phyloP scores from a whole-genome alignment of 2,888 invertebrate species.

The Baronia brevicornis region DNA sequence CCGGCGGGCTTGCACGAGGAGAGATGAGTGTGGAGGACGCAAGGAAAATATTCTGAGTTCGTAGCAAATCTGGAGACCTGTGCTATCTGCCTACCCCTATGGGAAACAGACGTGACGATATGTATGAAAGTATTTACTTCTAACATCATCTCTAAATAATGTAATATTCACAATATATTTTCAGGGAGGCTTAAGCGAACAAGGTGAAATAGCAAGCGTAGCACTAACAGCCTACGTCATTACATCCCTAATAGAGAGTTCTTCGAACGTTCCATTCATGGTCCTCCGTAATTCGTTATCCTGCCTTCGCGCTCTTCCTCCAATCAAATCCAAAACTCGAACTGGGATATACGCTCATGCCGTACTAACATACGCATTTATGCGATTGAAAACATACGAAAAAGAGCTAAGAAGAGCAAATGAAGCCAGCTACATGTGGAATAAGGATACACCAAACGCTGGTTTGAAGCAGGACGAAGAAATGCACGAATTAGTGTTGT shows the following conservation, averaged over 20 bases:
- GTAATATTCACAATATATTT: conserved; percentile 3
- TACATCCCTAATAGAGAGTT: conserved; percentile 78
- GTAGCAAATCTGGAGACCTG: too few relatives aligned
- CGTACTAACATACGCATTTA: conserved; percentile 46
- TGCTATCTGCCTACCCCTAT: too few relatives aligned
- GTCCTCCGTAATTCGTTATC: conserved; percentile 75
- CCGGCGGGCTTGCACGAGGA: too few relatives aligned
- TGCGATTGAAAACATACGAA: conserved; percentile 43
- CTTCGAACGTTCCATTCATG: conserved; percentile 55
- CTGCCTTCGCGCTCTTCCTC: conserved; percentile 71
- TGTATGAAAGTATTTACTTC: too few relatives aligned
- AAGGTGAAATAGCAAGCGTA: conserved; percentile 71
- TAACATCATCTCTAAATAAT: not conserved
- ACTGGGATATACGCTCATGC: conserved; percentile 47
- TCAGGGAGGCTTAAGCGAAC: conserved; percentile 72
- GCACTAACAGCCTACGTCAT: conserved; percentile 82
- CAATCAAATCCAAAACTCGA: conserved; percentile 34
- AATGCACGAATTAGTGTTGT: conserved; percentile 35
- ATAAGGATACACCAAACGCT: conserved; percentile 19
- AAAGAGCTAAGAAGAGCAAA: conserved; percentile 35
- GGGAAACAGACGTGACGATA: too few relatives aligned
- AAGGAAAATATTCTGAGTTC: too few relatives aligned
- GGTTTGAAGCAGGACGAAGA: conserved; percentile 45
- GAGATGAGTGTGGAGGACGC: too few relatives aligned
- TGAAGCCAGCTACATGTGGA: conserved; percentile 33